Conservation (phyloP, 35 echinoderm and acorn worm species). For the Heliocidaris tuberculata region DNA sequence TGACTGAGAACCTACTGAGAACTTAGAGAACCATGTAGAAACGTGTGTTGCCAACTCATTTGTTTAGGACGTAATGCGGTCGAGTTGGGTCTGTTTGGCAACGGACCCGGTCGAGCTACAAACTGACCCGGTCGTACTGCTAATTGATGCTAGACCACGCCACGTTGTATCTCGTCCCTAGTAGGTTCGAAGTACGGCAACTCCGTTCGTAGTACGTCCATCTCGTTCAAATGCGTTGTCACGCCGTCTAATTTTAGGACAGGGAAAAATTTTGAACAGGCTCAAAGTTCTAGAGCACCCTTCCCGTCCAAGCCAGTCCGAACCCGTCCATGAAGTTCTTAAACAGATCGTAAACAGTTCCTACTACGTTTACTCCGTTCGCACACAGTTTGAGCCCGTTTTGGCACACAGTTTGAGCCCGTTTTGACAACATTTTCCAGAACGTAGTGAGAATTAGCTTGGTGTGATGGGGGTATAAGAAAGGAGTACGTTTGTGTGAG, state of each 20-base stretch:
- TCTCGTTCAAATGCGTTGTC: background rate
- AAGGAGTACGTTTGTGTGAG: no score
- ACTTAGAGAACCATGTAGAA: no score
- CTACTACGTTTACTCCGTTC: background rate
- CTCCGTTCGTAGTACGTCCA: no score
- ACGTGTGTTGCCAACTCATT: no score
- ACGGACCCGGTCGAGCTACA: no score
- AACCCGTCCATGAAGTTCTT: no score
- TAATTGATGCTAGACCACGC: no score
- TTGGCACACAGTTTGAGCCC: background rate
- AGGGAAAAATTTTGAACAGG: background rate
- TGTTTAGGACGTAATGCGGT: no score
- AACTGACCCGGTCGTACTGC: no score
- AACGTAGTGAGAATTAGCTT: background rate
- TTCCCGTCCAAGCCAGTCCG: no score
- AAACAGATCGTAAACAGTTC: background rate
- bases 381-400: background rate
- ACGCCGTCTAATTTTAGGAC: background rate
- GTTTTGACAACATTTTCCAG: conserved; percentile 9
- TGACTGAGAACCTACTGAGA: no score
- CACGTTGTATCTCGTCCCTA: background rate
- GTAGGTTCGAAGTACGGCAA: background rate
- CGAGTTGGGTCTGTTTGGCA: no score
- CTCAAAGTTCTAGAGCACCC: background rate
- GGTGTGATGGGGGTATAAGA: background rate